phyloP scores from a whole-genome alignment of 2,113 vertebrate species.

The Tragelaphus scriptus region DNA sequence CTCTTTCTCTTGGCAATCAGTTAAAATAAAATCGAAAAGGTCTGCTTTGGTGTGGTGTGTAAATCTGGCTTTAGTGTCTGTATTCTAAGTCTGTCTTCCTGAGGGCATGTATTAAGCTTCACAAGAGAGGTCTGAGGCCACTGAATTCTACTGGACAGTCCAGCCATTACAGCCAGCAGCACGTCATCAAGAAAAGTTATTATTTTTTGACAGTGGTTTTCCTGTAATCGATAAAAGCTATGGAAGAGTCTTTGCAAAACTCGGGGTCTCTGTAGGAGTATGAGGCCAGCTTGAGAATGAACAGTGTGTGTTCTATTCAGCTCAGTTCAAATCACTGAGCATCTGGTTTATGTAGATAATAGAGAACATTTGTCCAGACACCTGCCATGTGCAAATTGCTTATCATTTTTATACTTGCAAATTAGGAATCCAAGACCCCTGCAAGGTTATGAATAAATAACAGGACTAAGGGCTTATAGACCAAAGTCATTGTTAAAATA shows the following conservation, averaged over 20 bases:
- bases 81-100: not conserved
- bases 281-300: conserved; percentile 35
- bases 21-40: not conserved
- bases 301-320: not conserved
- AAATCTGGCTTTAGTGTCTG: not conserved
- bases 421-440: conserved; percentile 33
- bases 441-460: conserved; percentile 59
- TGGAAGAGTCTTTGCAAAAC: not conserved
- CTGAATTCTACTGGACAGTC: not conserved
- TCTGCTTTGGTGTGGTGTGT: not conserved
- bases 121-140: not conserved
- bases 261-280: not conserved
- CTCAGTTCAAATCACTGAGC: conserved; percentile 36
- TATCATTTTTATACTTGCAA: conserved; percentile 60
- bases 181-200: not conserved
- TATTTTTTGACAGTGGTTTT: not conserved
- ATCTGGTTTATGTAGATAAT: conserved; percentile 63
- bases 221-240: not conserved
- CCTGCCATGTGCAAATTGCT: conserved; percentile 61
- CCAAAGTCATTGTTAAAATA: conserved; percentile 14
- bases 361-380: conserved; percentile 52
- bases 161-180: not conserved
- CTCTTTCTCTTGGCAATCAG: not conserved
- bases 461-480: not conserved
- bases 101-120: not conserved